Conservation (phyloP, 2,888 invertebrate genomes). For the Spatulosminthurus flaviceps region DNA sequence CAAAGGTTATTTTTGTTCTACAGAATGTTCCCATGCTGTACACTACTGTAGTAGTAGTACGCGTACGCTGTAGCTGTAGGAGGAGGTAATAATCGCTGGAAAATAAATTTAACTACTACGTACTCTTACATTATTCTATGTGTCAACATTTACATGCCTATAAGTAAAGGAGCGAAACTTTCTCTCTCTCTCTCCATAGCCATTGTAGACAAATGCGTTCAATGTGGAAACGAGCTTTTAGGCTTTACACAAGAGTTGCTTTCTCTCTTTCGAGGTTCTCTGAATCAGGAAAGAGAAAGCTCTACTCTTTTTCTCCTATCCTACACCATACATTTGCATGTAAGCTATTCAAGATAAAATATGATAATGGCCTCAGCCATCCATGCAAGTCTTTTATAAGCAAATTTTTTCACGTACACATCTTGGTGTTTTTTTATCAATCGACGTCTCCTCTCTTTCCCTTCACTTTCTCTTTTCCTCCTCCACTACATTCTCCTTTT, state of each 20-base stretch:
- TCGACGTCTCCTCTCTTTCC: conserved; percentile 15
- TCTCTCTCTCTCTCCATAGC: too few relatives aligned
- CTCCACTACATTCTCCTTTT: too few relatives aligned
- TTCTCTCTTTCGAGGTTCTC: background rate
- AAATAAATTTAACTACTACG: background rate
- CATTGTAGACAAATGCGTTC: too few relatives aligned
- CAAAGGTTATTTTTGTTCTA: conserved; percentile 2
- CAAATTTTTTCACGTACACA: conserved; percentile 37
- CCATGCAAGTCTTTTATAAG: conserved; percentile 32
- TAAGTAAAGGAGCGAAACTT: too few relatives aligned
- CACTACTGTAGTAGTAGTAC: too few relatives aligned
- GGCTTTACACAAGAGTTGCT: background rate
- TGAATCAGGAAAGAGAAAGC: background rate
- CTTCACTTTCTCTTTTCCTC: background rate
- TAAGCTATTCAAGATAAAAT: conserved; percentile 30
- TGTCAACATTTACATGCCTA: too few relatives aligned
- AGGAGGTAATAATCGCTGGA: conserved; percentile 18
- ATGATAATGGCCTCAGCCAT: background rate
- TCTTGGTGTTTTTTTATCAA: conserved; percentile 32
- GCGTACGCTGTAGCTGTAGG: background rate
- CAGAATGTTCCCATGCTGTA: too few relatives aligned
- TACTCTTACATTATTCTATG: background rate
- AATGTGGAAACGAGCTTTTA: background rate
- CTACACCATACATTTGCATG: too few relatives aligned
- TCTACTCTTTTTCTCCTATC: background rate